phyloP scores from a whole-genome alignment of 2,797 vertebrate genomes.

The Danio aesculapii region DNA sequence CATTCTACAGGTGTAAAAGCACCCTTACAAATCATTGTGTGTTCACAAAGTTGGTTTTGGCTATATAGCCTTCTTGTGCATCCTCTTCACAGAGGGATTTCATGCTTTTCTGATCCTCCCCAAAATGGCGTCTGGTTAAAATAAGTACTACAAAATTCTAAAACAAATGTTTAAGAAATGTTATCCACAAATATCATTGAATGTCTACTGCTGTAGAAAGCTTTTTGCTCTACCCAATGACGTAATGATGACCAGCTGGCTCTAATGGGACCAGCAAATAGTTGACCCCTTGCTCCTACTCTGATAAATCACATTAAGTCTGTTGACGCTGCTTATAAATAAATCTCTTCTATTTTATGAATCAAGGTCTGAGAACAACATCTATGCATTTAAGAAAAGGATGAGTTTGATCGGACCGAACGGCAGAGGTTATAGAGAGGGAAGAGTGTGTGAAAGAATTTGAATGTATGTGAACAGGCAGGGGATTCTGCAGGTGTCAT shows the following conservation, averaged over 20 bases:
- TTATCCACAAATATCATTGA: too few species aligned
- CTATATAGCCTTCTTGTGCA: too few species aligned
- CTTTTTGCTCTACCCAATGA: not conserved
- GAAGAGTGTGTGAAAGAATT: not conserved
- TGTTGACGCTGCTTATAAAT: not conserved
- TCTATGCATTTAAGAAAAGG: not conserved
- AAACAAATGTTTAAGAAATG: too few species aligned
- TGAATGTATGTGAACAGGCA: slow-evolving; percentile 22
- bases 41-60: not conserved
- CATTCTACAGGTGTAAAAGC: too few species aligned
- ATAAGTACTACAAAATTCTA: not conserved
- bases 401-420: not conserved
- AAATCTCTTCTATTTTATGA: not conserved
- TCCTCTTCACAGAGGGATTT: too few species aligned
- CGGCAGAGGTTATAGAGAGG: not conserved
- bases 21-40: too few species aligned
- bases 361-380: not conserved
- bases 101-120: not conserved
- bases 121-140: not conserved
- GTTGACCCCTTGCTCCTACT: not conserved
- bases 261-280: not conserved
- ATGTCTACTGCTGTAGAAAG: not conserved
- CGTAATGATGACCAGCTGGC: not conserved
- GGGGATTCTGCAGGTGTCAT: slow-evolving; percentile 79
- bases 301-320: not conserved